These are phyloP conservation scores for Pachyrhynchus sulphureomaculatus DNA, from an alignment of 1,140 invertebrate species.

Conservation along the genomic window DNA sequence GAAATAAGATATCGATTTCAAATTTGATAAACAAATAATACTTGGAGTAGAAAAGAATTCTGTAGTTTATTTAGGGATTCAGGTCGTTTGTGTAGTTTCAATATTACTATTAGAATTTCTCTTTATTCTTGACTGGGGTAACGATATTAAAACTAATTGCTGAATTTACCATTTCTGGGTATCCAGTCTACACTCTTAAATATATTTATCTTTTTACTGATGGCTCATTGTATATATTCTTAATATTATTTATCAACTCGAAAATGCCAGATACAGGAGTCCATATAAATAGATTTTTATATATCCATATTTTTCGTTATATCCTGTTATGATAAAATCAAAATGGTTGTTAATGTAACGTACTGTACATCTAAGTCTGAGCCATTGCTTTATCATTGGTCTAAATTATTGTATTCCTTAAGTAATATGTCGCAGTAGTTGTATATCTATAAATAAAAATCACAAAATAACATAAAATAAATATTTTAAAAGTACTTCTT, in stretches of 20 bases:
- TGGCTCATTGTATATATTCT: neutral
- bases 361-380: conserved; percentile 46
- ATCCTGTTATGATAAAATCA: neutral
- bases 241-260: neutral
- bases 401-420: conserved; percentile 47
- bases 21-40: no score
- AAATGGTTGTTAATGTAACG: conserved; percentile 16
- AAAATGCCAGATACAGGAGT: neutral
- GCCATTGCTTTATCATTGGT: conserved; percentile 29
- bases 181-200: neutral
- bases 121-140: no score
- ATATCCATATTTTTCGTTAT: conserved; percentile 7
- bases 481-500: no score
- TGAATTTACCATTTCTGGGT: neutral
- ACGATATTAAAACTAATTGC: no score
- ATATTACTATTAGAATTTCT: no score
- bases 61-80: no score
- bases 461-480: neutral
- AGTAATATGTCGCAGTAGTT: conserved; percentile 35
- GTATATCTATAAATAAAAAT: conserved; percentile 26
- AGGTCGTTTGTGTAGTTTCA: no score
- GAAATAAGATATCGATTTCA: no score
- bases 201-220: neutral
- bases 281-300: conserved; percentile 1
- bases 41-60: no score